These are phyloP conservation scores for Sebastes alutus DNA, from an alignment of 2,797 vertebrate genomes.

Conservation along the genomic window DNA sequence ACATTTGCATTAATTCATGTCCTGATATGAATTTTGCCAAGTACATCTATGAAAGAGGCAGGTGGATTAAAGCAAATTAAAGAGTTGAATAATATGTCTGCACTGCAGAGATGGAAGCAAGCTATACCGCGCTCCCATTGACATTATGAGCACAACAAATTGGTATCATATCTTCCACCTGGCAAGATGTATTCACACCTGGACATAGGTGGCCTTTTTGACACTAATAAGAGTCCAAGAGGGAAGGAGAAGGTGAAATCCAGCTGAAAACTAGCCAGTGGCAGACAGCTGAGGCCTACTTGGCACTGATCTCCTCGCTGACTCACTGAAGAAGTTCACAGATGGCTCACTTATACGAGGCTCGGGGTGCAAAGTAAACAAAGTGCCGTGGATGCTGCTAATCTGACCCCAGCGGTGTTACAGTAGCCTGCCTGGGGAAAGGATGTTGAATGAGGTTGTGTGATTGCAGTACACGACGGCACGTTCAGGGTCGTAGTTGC, in stretches of 20 bases:
- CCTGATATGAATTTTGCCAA: neutral
- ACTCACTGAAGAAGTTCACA: constrained; percentile 65
- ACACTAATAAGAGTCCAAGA: constrained; percentile 71
- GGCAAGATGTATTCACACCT: constrained; percentile 61
- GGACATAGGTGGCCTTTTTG: constrained; percentile 63
- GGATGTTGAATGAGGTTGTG: neutral
- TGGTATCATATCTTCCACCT: constrained; percentile 64
- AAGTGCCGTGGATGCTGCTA: constrained; percentile 46
- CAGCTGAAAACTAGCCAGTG: constrained; percentile 67
- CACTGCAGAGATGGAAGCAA: constrained; percentile 18
- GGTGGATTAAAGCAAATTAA: constrained; percentile 42
- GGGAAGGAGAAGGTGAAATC: constrained; percentile 48
- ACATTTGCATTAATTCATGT: neutral
- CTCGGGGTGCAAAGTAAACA: constrained; percentile 58
- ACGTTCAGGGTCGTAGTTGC: neutral
- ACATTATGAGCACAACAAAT: constrained; percentile 70
- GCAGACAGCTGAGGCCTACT: constrained; percentile 69
- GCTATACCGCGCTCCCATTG: constrained; percentile 14
- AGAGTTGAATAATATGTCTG: constrained; percentile 45
- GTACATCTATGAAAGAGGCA: neutral
- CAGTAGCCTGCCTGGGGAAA: constrained; percentile 1
- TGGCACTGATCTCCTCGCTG: constrained; percentile 64
- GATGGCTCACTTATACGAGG: constrained; percentile 60
- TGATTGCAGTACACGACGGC: neutral
- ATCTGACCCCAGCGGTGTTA: constrained; percentile 41